Evolutionary conservation across 2,797 vertebrate genomes (phyloP), one percentile per base, ranked within the genome.

Genomic region (Brachyrhaphis roseni): DNA sequence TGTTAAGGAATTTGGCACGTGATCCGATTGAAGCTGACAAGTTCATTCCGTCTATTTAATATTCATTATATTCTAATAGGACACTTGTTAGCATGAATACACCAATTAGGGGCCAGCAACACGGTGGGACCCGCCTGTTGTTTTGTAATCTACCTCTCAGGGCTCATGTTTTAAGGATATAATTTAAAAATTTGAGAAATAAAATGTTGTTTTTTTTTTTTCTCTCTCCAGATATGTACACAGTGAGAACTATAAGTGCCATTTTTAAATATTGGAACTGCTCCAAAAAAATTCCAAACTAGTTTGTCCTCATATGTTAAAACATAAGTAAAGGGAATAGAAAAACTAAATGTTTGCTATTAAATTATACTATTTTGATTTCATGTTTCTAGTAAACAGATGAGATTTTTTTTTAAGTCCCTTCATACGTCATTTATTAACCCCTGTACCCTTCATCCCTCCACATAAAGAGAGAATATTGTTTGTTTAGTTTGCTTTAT

Each of bases 1-100:
- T 95, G 95, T 93, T 92, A 84, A 93, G 94, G 95, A 96, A 96
- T 96, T 90, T 90, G 88, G 89, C 88, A 39, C 78, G 81, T 90
- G 92, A 94, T 89, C 86, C 84, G 83, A 95, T 89, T 91, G 90
- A 87, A 86, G 78, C 74, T 93, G 93, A 94, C 93, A 93, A 86
- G 93, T 92, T 91, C 91, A 91, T 94, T 93, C 85, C 73, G 84
- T 83, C 91, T 90, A 84, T 90, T 93, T 93, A 91, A 88, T 87
- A 94, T 93, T 93, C 88, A 94, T 93, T 86, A 84, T 89, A 89
- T 92, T 91, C 89, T 89, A 92, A 91, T 92, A 75, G 88, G 88
- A 85, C 92, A 91, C 91, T 91, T 94, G 92, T 94, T 93, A 79
- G 82, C 82, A 74, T 68, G 84, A 80, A 78, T 78, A 74, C 77